Conservation (phyloP, 2,797 vertebrate species). For the Vipera latastei region DNA sequence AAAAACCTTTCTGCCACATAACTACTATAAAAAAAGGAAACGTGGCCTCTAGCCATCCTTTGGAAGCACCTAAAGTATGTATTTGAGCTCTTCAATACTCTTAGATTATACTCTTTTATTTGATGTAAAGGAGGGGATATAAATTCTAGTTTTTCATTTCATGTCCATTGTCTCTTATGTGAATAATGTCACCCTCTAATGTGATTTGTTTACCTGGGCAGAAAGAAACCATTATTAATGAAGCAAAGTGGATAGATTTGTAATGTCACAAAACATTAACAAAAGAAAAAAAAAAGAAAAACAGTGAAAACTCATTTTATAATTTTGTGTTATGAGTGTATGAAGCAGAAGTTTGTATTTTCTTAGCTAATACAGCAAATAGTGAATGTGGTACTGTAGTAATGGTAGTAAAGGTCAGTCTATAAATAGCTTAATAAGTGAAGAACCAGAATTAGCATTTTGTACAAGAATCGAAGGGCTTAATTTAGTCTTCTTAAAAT, state of each 20-base stretch:
- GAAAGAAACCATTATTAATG: not conserved
- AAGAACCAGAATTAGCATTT: slow-evolving; percentile 14
- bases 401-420: slow-evolving; percentile 5
- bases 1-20: not conserved
- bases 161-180: not conserved
- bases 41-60: not conserved
- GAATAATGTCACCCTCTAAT: not conserved
- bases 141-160: not conserved
- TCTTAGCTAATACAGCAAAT: not conserved
- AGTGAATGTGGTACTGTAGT: not conserved
- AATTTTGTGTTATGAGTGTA: not conserved
- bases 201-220: not conserved
- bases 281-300: not conserved
- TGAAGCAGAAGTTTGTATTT: not conserved
- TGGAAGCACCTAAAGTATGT: not conserved
- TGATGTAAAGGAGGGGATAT: not conserved
- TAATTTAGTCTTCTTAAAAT: slow-evolving; percentile 10
- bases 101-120: not conserved
- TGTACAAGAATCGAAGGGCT: not conserved
- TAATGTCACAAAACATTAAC: not conserved
- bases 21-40: not conserved
- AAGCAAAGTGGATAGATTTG: not conserved
- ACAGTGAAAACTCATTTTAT: not conserved
- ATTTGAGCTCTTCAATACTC: not conserved
- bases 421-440: not conserved